These are phyloP conservation scores for human (Homo sapiens) DNA, from an alignment of 2,113 vertebrate species.

Conservation along the genomic window GRCh38 chr1:234562501-234563000, in stretches of 20 bases:
- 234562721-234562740: background rate
- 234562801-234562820: background rate
- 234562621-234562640: background rate
- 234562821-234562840: background rate
- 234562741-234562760: background rate
- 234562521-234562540: background rate
- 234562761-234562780: slow-evolving; percentile 15
- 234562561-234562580: background rate
- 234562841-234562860: background rate
- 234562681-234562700: background rate
- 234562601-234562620: background rate
- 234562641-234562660: background rate
- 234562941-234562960: background rate
- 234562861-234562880: background rate
- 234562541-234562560: background rate
- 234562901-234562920: background rate
- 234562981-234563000: background rate
- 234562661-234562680: background rate
- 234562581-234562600: background rate
- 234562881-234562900: background rate
- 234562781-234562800: slow-evolving; percentile 1
- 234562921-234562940: background rate
- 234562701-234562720: background rate
- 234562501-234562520: background rate
- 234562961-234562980: background rate